Conservation (phyloP, 2,797 vertebrate genomes). For the Chaetophractus vellerosus region DNA sequence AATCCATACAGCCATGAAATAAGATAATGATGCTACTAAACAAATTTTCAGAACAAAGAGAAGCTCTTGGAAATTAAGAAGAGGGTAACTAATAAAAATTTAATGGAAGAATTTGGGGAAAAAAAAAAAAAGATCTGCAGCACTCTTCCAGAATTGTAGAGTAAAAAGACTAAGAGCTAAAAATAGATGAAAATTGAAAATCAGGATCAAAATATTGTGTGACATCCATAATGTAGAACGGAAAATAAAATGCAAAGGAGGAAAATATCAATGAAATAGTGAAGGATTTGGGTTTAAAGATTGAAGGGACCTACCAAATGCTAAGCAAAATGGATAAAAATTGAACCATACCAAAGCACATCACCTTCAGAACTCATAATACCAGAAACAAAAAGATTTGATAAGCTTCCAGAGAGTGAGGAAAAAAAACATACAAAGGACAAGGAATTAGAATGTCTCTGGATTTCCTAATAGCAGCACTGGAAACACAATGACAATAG, state of each 20-base stretch:
- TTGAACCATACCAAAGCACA: neutral
- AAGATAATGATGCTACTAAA: neutral
- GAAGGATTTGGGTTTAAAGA: neutral
- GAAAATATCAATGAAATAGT: neutral
- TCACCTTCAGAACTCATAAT: neutral
- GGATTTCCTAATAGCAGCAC: neutral
- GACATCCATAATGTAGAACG: neutral
- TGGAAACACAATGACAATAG: neutral
- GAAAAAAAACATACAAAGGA: neutral
- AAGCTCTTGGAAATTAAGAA: neutral
- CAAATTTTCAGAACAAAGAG: neutral
- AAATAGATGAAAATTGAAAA: too few species aligned
- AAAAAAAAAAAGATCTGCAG: neutral
- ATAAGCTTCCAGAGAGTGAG: neutral
- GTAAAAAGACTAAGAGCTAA: neutral
- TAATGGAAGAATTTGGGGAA: neutral
- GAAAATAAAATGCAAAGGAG: neutral
- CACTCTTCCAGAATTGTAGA: neutral
- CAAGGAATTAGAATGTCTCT: neutral
- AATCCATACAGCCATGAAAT: neutral
- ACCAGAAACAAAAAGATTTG: neutral
- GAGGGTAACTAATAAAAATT: neutral
- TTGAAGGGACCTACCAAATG: neutral
- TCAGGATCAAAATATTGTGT: neutral
- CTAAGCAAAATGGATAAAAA: neutral